Evolutionary conservation across 2,113 vertebrate species (phyloP).

Genomic region (Stercorarius parasiticus): DNA sequence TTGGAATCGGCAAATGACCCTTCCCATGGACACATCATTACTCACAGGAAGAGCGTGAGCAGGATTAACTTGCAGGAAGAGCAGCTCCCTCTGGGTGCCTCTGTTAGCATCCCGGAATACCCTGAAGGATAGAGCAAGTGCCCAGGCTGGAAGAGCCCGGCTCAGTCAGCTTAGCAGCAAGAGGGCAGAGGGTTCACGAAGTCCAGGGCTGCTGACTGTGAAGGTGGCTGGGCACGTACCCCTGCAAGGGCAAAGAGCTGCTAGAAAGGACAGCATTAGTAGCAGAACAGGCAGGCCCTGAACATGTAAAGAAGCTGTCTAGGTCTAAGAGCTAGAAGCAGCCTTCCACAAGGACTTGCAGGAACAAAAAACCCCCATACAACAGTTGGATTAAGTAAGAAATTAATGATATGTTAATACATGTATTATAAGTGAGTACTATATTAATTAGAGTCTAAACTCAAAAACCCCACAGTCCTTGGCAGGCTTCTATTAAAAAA

Average conservation of each 20-base stretch:
- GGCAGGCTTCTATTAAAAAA: not conserved
- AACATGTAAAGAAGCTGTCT: not conserved
- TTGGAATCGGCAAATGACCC: not conserved
- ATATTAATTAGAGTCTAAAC: not conserved
- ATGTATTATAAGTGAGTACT: not conserved
- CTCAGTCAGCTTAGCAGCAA: not conserved
- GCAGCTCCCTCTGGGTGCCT: not conserved
- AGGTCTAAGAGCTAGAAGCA: not conserved
- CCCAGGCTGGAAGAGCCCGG: not conserved
- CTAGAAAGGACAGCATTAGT: not conserved
- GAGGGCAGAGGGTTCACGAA: rapidly evolving
- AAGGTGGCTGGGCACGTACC: not conserved
- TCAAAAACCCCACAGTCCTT: not conserved
- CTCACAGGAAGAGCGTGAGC: not conserved
- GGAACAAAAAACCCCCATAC: rapidly evolving
- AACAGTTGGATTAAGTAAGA: not conserved
- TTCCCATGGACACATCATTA: not conserved
- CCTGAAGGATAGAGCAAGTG: not conserved
- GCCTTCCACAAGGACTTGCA: not conserved
- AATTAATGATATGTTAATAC: not conserved
- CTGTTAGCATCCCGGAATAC: not conserved
- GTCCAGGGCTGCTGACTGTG: not conserved
- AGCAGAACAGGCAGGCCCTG: not conserved
- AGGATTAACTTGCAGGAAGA: not conserved
- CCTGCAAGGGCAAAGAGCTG: not conserved